Percentiles rank a stretch among this genome's conserved stretches.
Evolutionary conservation across 2,113 vertebrate genomes (phyloP).

Genomic region (Synodontis membranacea): DNA sequence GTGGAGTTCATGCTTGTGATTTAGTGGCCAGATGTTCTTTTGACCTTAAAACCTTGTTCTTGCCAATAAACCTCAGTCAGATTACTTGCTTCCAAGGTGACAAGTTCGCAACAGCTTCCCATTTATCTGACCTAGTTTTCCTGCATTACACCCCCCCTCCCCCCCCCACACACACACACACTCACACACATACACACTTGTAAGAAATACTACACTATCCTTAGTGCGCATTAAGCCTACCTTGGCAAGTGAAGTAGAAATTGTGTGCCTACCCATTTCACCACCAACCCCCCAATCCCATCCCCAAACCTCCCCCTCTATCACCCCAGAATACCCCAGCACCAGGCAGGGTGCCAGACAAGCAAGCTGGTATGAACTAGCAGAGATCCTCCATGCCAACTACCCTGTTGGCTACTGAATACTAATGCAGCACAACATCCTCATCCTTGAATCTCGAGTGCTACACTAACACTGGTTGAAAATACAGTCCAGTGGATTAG

Average conservation of each 20-base stretch:
- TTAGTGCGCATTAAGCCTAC: constrained; percentile 50
- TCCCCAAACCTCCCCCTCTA: constrained; percentile 15
- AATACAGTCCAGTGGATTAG: constrained; percentile 63
- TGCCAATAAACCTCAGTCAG: constrained; percentile 43
- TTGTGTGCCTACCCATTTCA: constrained; percentile 44
- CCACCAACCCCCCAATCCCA: constrained; percentile 8
- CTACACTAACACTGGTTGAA: constrained; percentile 71
- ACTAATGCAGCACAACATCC: constrained; percentile 61
- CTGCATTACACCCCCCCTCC: constrained; percentile 33
- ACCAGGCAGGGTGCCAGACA: constrained; percentile 53
- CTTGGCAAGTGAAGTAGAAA: constrained; percentile 54
- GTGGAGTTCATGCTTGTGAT: constrained; percentile 1
- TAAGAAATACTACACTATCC: constrained; percentile 29
- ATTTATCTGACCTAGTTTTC: constrained; percentile 85
- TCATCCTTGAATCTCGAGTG: constrained; percentile 60
- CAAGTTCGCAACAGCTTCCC: constrained; percentile 71
- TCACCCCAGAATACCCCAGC: constrained; percentile 42
- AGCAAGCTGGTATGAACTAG: constrained; percentile 50
- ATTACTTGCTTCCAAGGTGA: constrained; percentile 82
- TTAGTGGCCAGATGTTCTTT: constrained; percentile 15
- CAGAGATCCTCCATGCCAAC: constrained; percentile 40
- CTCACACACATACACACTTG: constrained; percentile 15
- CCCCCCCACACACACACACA: constrained; percentile 10
- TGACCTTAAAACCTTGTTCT: constrained; percentile 36
- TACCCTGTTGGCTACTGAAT: constrained; percentile 50